Evolutionary conservation across 2,888 invertebrate genomes (phyloP), one percentile per base, ranked within the genome.

Genomic region (Merodon equestris): DNA sequence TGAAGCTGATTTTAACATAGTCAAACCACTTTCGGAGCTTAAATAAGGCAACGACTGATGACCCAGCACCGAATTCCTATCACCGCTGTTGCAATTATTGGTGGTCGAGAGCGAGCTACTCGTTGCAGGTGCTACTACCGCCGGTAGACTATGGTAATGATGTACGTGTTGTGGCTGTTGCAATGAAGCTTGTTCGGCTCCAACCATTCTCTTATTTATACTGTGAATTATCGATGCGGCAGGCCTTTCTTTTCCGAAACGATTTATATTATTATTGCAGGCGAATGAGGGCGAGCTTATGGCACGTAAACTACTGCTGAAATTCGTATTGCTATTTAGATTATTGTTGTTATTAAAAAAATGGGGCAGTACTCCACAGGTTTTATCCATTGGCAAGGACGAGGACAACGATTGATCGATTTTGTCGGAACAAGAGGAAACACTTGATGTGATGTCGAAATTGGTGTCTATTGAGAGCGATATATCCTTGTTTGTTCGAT

Each of bases 231-330:
- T 15, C 12, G 47, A 12, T 38, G 7, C 56, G 19, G 34, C 48
- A 50, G 57, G 67, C 45, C 36, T 53, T 47, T 40, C 72, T 45
- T 18, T 72, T 44, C 45, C 13, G 17, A 53, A 71, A 54, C 58
- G 77, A 54, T 58, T 71, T 9, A 50, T 56, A 18, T 67, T 81
- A 53, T 74, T 79, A 60, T 77, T 83, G 36, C 63, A 76, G 17
- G 51, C 45, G 15, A n/a, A 64, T 15, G 51, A 40, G n/a, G 71
- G 48, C 2, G 50, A n/a, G 10, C 47, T 70, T 64, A 56, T 9
- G 47, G 47, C 14, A 14, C 63, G 57, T 58, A 47, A 61, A 19
- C 45, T 58, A 36, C 19, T 71, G 15, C 17, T 44, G 34, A 40
- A 50, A 40, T 44, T 70, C 18, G 53, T 42, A 14, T 36, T n/a